Conservation (phyloP, 2,797 vertebrate species). For the Siniperca scherzeri region DNA sequence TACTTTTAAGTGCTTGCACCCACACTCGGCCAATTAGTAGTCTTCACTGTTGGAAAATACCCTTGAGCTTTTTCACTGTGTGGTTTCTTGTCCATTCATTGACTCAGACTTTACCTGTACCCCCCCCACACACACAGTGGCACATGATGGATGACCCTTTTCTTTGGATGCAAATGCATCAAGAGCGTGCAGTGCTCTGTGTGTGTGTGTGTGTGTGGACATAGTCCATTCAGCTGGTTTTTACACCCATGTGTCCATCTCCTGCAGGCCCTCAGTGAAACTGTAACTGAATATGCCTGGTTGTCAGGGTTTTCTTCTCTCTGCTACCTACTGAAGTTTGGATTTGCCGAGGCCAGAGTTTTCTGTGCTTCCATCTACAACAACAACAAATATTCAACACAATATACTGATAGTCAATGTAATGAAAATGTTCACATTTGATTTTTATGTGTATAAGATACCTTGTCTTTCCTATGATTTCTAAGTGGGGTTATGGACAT, state of each 20-base stretch:
- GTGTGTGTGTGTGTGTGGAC: background rate
- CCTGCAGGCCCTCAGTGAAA: background rate
- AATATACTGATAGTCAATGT: background rate
- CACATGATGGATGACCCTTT: constrained; percentile 88
- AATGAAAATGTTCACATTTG: background rate
- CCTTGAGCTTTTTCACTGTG: constrained; percentile 82
- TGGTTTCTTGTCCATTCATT: constrained; percentile 90
- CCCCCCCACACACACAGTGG: constrained; percentile 59
- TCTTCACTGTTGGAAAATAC: background rate
- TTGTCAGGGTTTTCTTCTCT: background rate
- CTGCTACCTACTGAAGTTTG: background rate
- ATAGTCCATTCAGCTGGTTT: constrained; percentile 6
- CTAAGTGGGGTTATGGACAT: no score
- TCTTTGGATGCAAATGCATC: constrained; percentile 88
- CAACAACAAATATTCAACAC: no score
- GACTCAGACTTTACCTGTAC: constrained; percentile 82
- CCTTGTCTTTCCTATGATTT: no score
- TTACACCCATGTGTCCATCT: constrained; percentile 20
- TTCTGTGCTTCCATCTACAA: background rate
- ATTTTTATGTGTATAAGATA: background rate
- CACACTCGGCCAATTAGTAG: background rate
- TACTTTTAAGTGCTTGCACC: background rate
- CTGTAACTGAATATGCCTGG: constrained; percentile 2
- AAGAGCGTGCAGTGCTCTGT: constrained; percentile 58
- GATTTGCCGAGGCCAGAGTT: no score